Base-by-base conservation (phyloP, 2,888 invertebrate genomes). In the Alviniconcha strummeri region DNA sequence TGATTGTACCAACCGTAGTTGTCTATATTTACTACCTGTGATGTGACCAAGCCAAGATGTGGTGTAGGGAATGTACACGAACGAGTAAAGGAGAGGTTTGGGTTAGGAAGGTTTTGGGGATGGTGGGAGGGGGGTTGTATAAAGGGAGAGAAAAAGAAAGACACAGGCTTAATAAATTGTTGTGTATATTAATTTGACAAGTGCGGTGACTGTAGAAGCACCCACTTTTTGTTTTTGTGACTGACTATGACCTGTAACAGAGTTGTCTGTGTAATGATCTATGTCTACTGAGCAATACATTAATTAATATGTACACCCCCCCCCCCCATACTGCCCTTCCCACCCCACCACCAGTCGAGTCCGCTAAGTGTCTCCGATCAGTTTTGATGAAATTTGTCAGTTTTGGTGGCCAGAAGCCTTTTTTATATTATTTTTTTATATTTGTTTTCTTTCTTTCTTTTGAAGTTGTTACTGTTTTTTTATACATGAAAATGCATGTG, bases 241-340 rank as follows among this genome's bases (percentile, higher is more conserved):
- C 64, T 55, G 9, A 77, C n/a, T 57, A 64, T 75, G 60, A 36
- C 60, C 17, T 75, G 56, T 74, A 75, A 52, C 5, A 72, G 55
- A 77, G 77, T 9, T 81, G 60, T 75, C 9, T 75, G 69, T 69
- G 19, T 74, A 80, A 71, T 13, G 8, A 64, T 80, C 19, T 17
- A 72, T 76, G 54, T 76, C 55, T 64, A 69, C 17, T 74, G 56
- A 82, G 78, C 82, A 82, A 78, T 82, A 77, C 78, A 71, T 56
- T 69, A 54, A 13, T 57, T 52, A 6, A 19, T 52, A 11, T 9
- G 9, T n/a, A 6, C 8, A 36, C 55, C 54, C 8, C 11, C 67
- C 67, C 55, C 36, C 55, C 8, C 56, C 56, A 11, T 8, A 60
- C 60, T 60, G 60, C 60, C 60, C 60, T 13, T 60, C 13, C 17